Percentiles rank a stretch among this genome's conserved stretches.
phyloP scores from a whole-genome alignment of 2,888 invertebrate genomes.

The Sinodicranocentrus sp. region DNA sequence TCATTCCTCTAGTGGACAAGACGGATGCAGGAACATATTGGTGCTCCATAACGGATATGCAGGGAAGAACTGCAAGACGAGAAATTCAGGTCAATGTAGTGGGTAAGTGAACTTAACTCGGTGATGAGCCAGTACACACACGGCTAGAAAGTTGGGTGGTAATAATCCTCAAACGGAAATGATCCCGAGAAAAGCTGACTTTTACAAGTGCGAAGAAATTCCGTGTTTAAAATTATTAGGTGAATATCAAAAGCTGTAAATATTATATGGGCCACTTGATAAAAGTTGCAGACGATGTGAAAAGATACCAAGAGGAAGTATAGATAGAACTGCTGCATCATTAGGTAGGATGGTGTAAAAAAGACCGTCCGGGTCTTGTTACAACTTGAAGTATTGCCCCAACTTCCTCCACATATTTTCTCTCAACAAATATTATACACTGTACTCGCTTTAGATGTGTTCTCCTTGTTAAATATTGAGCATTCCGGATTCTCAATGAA shows the following conservation, averaged over 20 bases:
- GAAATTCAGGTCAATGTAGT: conserved; percentile 88
- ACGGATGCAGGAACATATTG: conserved; percentile 88
- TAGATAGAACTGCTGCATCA: conserved; percentile 51
- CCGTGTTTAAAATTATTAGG: conserved; percentile 46
- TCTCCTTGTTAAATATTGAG: conserved; percentile 36
- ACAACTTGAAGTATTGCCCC: conserved; percentile 47
- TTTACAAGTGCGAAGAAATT: background rate
- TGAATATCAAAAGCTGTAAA: conserved; percentile 53
- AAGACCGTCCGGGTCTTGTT: conserved; percentile 51
- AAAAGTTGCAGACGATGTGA: conserved; percentile 19
- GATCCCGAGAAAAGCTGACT: conserved; percentile 32
- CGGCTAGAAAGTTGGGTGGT: background rate
- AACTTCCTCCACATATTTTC: conserved; percentile 32
- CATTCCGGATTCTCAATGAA: conserved; percentile 4
- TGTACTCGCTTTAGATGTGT: background rate
- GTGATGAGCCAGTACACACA: no score
- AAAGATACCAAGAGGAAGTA: conserved; percentile 18
- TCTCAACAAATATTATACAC: background rate
- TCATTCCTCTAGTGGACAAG: conserved; percentile 88
- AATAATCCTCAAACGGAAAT: conserved; percentile 19
- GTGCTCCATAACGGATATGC: conserved; percentile 88
- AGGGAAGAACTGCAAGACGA: conserved; percentile 86
- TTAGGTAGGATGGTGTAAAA: conserved; percentile 46
- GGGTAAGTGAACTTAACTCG: conserved; percentile 80
- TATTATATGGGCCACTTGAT: conserved; percentile 50